Percentiles rank a stretch among this genome's conserved stretches.
Evolutionary conservation across 2,113 vertebrate species (phyloP).

Genomic region (Scalopus aquaticus): DNA sequence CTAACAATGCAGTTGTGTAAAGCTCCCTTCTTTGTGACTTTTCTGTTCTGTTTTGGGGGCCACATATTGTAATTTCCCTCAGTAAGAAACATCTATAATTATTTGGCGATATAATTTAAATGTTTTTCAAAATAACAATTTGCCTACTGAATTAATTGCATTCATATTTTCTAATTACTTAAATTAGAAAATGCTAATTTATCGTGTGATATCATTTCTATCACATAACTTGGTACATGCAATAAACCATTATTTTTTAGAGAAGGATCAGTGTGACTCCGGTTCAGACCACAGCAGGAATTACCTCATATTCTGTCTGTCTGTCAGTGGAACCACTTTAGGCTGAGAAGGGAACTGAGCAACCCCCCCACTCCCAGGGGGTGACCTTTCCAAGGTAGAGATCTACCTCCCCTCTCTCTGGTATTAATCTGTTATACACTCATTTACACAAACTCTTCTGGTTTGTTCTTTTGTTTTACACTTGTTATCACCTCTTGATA

Average conservation of each 20-base stretch:
- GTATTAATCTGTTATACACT: not conserved
- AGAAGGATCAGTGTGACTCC: not conserved
- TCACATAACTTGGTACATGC: not conserved
- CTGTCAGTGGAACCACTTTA: not conserved
- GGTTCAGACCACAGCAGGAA: not conserved
- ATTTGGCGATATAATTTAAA: not conserved
- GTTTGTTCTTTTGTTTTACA: not conserved
- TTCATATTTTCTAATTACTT: conserved; percentile 34
- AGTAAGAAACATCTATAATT: not conserved
- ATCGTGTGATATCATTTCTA: not conserved
- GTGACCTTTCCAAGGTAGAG: not conserved
- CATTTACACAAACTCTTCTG: not conserved
- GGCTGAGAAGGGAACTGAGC: not conserved
- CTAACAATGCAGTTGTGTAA: not conserved
- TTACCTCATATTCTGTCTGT: not conserved
- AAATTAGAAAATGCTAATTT: not conserved
- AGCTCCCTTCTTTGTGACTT: not conserved
- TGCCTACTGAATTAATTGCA: not conserved
- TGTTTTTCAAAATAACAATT: conserved; percentile 30
- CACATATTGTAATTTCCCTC: not conserved
- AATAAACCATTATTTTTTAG: not conserved
- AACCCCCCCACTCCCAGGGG: not conserved
- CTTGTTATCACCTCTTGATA: not conserved
- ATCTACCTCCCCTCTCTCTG: not conserved
- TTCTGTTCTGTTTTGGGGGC: not conserved